Evolutionary conservation across 2,888 invertebrate genomes (phyloP), one percentile per base, ranked within the genome.

Genomic region (Harmothoe impar): DNA sequence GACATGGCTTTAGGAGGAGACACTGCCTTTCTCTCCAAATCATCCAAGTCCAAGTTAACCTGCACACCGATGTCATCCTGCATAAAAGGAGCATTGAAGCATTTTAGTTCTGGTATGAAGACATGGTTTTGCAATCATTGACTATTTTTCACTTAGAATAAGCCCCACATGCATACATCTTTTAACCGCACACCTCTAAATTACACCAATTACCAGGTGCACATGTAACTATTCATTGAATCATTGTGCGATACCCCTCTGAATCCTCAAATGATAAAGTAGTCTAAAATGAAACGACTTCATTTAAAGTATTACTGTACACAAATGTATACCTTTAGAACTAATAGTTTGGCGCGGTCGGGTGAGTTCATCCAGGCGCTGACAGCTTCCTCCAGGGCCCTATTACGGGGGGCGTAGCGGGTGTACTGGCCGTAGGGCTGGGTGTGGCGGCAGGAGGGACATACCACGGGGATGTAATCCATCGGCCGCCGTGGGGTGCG

Each of bases 381-480:
- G 3, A 86, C 56, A 7, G 31, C 29, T 15, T 25, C 52, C 54
- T 86, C 86, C 25, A 86, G 52, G 25, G 54, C 54, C 15, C 86
- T 15, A 54, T 86, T 86, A 12, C 86, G 25, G 10, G 86, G 86
- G 33, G 86, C 52, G 86, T 54, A 54, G 17, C 86, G 25, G 31
- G 33, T 1, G 86, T 86, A 86, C 52, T 86, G 86, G 15, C 56
- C 54, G 54, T 86, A 54, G 31, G 54, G 86, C 54, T 54, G 52
- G 17, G 86, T 25, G 29, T 54, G 56, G 31, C 86, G 52, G 86
- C 86, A 86, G n/a, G 86, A 54, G 3, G 86, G 86, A 54, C 86
- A 86, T 7, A 54, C 54, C 17, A 86, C 86, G 0, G 54, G 52
- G 86, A 56, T 54, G 29, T 25, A 52, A 12, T 86, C 86, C 20